These are phyloP conservation scores for Belgica antarctica DNA, from an alignment of 2,888 invertebrate genomes.

Conservation along the genomic window DNA sequence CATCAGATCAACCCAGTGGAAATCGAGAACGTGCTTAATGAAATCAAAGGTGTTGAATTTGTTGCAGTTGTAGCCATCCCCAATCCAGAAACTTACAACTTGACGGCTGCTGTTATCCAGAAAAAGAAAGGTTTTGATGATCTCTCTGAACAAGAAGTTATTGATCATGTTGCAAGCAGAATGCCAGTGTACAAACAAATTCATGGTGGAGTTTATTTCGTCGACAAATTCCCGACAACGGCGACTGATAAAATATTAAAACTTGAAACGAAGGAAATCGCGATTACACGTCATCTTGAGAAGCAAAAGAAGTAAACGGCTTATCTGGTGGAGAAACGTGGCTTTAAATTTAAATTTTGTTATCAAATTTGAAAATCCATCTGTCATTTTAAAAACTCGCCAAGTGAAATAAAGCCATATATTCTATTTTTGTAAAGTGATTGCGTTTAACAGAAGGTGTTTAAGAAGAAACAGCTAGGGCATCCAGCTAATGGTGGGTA, in stretches of 20 bases:
- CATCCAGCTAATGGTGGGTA: too few relatives aligned
- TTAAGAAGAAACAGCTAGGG: too few relatives aligned
- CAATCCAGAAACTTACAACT: background rate
- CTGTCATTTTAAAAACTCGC: too few relatives aligned
- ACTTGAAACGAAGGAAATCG: background rate
- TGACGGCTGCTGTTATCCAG: background rate
- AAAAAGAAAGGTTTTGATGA: background rate
- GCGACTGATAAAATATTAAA: background rate
- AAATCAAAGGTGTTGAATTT: background rate
- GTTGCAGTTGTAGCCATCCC: background rate
- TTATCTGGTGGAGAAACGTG: too few relatives aligned
- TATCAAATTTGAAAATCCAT: too few relatives aligned
- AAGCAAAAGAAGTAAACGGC: too few relatives aligned
- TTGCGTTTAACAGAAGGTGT: too few relatives aligned
- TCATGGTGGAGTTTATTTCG: constrained; percentile 20
- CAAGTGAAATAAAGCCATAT: too few relatives aligned
- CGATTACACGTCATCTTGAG: too few relatives aligned
- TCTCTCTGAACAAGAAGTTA: background rate
- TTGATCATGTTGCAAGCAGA: background rate
- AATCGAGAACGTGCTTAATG: background rate
- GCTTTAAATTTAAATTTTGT: too few relatives aligned
- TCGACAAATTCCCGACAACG: constrained; percentile 4
- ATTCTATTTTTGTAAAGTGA: too few relatives aligned
- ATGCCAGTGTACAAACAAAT: background rate
- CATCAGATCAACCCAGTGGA: constrained; percentile 10